A percentile compares a stretch with the other conserved stretches of the same genome.
Conservation (phyloP, 2,888 invertebrate genomes). For the Coecobrya sp. region DNA sequence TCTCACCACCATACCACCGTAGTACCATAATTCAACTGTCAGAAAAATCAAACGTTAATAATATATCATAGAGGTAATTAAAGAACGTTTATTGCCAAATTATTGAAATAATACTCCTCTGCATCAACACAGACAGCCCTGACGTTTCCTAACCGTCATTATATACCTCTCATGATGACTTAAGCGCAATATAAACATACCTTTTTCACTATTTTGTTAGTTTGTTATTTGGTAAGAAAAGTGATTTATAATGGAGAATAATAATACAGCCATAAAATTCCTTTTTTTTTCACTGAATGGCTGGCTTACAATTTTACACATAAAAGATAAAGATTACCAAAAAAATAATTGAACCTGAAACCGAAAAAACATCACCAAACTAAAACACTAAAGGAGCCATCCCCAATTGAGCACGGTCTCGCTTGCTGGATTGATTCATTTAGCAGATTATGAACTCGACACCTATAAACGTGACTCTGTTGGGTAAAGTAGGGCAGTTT, state of each 20-base stretch:
- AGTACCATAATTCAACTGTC: conserved; percentile 64
- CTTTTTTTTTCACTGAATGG: neutral
- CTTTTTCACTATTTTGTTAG: neutral
- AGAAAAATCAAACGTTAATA: conserved; percentile 75
- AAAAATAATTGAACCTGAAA: neutral
- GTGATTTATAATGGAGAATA: conserved; percentile 46
- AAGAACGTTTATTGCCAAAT: conserved; percentile 75
- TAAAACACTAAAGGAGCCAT: neutral
- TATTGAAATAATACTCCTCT: conserved; percentile 70
- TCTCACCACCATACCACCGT: neutral
- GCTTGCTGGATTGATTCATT: conserved; percentile 52
- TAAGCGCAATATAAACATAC: neutral
- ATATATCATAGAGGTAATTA: conserved; percentile 78
- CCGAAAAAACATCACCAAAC: neutral
- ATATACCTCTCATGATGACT: neutral
- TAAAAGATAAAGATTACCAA: too few species aligned
- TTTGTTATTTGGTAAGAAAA: neutral
- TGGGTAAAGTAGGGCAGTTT: conserved; percentile 10
- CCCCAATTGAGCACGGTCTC: conserved; percentile 3
- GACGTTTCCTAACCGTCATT: conserved; percentile 44
- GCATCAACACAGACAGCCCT: conserved; percentile 48
- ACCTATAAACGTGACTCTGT: conserved; percentile 62
- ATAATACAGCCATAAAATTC: neutral
- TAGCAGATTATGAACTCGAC: conserved; percentile 63
- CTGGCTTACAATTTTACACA: conserved; percentile 12